Conservation (phyloP, 2,113 vertebrate species). For the Podarcis muralis region DNA sequence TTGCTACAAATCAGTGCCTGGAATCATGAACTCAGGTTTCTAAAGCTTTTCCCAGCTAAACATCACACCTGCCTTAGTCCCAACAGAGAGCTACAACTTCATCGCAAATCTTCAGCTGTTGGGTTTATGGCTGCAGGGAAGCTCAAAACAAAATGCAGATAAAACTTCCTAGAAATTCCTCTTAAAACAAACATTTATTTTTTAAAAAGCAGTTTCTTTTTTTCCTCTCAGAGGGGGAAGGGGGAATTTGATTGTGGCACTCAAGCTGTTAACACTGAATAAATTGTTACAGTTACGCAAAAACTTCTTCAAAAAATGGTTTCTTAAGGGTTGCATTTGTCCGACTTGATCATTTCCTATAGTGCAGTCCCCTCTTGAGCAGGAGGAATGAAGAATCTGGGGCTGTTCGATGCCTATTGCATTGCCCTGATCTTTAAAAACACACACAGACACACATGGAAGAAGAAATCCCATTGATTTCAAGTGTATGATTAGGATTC, state of each 20-base stretch:
- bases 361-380: conserved; percentile 20
- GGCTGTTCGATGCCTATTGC: conserved; percentile 11
- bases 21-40: conserved; percentile 31
- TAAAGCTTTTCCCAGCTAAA: conserved; percentile 41
- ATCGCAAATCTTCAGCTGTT: conserved; percentile 21
- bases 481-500: not conserved
- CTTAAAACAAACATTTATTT: not conserved
- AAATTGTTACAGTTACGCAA: conserved; percentile 34
- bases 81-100: conserved; percentile 23
- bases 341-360: conserved; percentile 46
- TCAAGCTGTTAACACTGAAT: conserved; percentile 41
- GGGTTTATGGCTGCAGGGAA: conserved; percentile 26
- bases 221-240: not conserved
- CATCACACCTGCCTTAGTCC: conserved; percentile 44
- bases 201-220: not conserved
- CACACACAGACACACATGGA: not conserved
- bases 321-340: conserved; percentile 39
- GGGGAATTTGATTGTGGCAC: conserved; percentile 42
- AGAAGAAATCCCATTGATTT: not conserved
- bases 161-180: not conserved
- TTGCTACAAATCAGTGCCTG: conserved; percentile 6
- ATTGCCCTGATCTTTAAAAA: not conserved
- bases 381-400: conserved; percentile 39
- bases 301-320: conserved; percentile 43
- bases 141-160: conserved; percentile 11